These are phyloP conservation scores for Macrotrachela quadricornifera DNA, from an alignment of 1,140 invertebrate genomes.

Conservation along the genomic window DNA sequence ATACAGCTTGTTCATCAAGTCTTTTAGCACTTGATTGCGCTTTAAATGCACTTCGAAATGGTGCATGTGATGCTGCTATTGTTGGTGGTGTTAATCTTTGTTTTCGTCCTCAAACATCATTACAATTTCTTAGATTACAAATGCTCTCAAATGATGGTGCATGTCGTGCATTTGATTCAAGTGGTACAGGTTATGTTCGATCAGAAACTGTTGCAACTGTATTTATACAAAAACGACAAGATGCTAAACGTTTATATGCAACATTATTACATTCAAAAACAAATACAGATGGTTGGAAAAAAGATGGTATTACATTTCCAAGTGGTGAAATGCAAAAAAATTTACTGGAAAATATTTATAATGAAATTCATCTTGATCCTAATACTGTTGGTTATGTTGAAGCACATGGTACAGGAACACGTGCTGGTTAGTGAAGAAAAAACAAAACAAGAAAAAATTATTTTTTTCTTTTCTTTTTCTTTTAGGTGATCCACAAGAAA, in stretches of 20 bases:
- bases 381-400: constrained; percentile 63
- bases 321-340: constrained; percentile 17
- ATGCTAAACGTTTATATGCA: constrained; percentile 59
- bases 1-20: constrained; percentile 85
- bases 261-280: constrained; percentile 58
- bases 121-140: constrained; percentile 72
- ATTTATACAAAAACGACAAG: constrained; percentile 50
- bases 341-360: constrained; percentile 62
- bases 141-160: constrained; percentile 70
- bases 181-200: constrained; percentile 65
- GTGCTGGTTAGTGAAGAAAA: constrained; percentile 31
- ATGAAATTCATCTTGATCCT: constrained; percentile 56
- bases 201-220: constrained; percentile 63
- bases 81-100: constrained; percentile 64
- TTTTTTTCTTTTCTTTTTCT: no score
- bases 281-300: constrained; percentile 73
- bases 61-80: constrained; percentile 71
- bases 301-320: constrained; percentile 28
- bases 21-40: constrained; percentile 68
- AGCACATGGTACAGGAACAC: constrained; percentile 82
- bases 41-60: constrained; percentile 50
- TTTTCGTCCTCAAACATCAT: constrained; percentile 60
- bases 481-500: constrained; percentile 67
- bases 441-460: no score
- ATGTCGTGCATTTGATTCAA: constrained; percentile 76